phyloP scores from a whole-genome alignment of 1,140 invertebrate species.

The Drosophila erecta region DNA sequence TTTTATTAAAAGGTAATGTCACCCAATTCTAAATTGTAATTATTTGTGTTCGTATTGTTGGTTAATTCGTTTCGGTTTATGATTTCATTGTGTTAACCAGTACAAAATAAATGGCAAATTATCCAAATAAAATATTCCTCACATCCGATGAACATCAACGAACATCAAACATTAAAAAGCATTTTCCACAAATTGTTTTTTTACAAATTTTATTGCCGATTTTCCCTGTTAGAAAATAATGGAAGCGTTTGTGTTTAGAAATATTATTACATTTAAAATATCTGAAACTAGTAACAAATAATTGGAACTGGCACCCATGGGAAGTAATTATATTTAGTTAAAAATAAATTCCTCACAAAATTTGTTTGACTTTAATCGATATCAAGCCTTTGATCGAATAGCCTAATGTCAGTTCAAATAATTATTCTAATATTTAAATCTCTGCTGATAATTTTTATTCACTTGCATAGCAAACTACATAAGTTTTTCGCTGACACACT shows the following conservation, averaged over 20 bases:
- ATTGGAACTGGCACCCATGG: too few relatives aligned
- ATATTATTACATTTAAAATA: too few relatives aligned
- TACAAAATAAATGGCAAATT: conserved; percentile 41
- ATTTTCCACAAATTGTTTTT: conserved; percentile 6
- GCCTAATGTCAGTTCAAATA: too few relatives aligned
- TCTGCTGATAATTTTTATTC: too few relatives aligned
- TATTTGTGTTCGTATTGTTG: conserved; percentile 41
- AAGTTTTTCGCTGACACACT: too few relatives aligned
- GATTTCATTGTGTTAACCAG: conserved; percentile 19
- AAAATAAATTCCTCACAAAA: too few relatives aligned
- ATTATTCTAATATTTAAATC: too few relatives aligned
- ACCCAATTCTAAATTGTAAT: conserved; percentile 40
- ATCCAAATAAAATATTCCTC: conserved; percentile 14
- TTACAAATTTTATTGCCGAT: neutral
- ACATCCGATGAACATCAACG: conserved; percentile 24
- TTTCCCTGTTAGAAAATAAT: neutral
- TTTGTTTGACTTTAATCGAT: too few relatives aligned
- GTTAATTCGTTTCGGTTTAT: conserved; percentile 23
- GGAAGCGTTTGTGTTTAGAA: too few relatives aligned
- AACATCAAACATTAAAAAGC: conserved; percentile 29
- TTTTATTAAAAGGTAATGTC: conserved; percentile 84
- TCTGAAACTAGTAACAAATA: too few relatives aligned
- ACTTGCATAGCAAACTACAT: neutral
- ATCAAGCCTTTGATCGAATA: too few relatives aligned
- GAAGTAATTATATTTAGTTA: too few relatives aligned